A percentile compares a stretch with the other conserved stretches of the same genome.
Evolutionary conservation across 2,113 vertebrate species (phyloP).

Genomic region (Edolisoma coerulescens): DNA sequence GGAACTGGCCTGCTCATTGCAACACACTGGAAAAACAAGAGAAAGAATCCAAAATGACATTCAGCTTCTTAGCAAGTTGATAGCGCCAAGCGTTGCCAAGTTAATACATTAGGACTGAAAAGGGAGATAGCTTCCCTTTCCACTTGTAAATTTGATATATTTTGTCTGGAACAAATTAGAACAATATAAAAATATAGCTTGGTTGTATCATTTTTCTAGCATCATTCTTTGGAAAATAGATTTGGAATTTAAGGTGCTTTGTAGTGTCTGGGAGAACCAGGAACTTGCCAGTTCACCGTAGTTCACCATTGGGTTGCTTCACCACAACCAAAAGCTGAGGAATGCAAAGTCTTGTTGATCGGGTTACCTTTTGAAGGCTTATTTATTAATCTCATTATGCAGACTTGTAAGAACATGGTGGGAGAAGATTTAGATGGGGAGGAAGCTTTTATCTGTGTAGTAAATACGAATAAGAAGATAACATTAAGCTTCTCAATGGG

Average conservation of each 20-base stretch:
- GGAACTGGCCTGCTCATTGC: background rate
- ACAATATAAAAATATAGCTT: background rate
- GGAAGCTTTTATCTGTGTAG: background rate
- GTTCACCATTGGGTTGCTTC: background rate
- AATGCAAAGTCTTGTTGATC: background rate
- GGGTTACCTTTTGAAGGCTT: conserved; percentile 15
- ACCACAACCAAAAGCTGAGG: background rate
- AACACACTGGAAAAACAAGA: conserved; percentile 16
- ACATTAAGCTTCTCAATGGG: background rate
- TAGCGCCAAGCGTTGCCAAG: conserved; percentile 30
- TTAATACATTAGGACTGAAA: background rate
- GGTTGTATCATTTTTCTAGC: background rate
- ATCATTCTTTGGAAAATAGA: background rate
- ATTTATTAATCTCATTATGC: conserved; percentile 27
- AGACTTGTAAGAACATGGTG: conserved; percentile 24
- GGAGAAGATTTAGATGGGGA: conserved; percentile 4
- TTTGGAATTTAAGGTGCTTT: background rate
- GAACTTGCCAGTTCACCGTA: background rate
- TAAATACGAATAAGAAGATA: conserved; percentile 34
- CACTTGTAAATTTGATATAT: conserved; percentile 6
- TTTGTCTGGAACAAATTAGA: conserved; percentile 42
- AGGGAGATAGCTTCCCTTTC: background rate
- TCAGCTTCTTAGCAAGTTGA: background rate
- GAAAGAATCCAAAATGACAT: background rate
- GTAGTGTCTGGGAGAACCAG: background rate